Base-by-base conservation (phyloP, 1,140 invertebrate species). In the Trachymyrmex cornetzi region DNA sequence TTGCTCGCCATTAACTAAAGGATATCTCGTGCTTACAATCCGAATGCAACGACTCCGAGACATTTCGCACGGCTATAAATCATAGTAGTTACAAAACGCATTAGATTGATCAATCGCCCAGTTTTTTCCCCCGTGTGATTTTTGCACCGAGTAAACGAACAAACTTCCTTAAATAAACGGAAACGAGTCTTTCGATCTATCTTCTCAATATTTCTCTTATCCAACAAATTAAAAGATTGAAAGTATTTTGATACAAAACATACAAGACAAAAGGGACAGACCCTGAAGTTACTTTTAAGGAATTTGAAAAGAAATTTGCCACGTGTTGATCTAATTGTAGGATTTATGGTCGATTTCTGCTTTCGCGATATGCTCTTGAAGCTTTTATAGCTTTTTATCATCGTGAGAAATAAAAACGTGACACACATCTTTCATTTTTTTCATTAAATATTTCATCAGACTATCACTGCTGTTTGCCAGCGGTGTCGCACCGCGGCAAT, bases 1-100 rank as follows among this genome's bases (percentile, higher is more conserved):
- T 27, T 53, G 55, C 24, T 61, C 24, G 38, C 27, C 57, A 75
- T 84, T 84, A 84, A 44, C n/a, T 63, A 50, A n/a, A 74, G 44
- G 69, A 61, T 61, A 75, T 59, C 53, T 74, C 53, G 48, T 55
- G 16, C 22, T 59, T 19, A 34, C 16, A 59, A 74, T 48, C 55
- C n/a, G 9, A 16, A 2, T 12, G 4, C n/a, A 24, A 63, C 38
- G 50, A 24, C 16, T 61, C 44, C 38, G 14, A 6, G 38, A 57
- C 34, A 72, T 22, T n/a, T 44, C 38, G 57, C 12, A 44, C 27
- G n/a, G n/a, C 19, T 34, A 67, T 53, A 80, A 67, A 80, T 67
- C 19, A 67, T 66, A 50, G 44, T 11, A 12, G 61, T 53, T 53
- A 27, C 6, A 53, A 80, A 53, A 53, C 16, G 48, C 27, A 67